Evolutionary conservation across 2,888 invertebrate species (phyloP).

Genomic region (Anarsia innoxiella): DNA sequence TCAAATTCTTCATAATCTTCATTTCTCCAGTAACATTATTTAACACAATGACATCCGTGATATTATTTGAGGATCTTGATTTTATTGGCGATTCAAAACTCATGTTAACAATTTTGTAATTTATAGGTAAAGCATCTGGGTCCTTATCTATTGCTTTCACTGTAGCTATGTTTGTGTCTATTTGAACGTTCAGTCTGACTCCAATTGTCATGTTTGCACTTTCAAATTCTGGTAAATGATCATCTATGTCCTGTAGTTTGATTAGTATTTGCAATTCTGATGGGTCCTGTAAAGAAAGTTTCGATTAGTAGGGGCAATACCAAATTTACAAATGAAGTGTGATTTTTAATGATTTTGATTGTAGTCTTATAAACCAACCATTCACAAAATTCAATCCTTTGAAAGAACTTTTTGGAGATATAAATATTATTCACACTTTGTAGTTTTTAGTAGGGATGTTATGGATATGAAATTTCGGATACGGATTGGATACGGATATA

Average conservation of each 20-base stretch:
- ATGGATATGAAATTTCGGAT: too few relatives aligned
- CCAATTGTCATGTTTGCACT: constrained; percentile 79
- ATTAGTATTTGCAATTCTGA: constrained; percentile 80
- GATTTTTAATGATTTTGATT: too few relatives aligned
- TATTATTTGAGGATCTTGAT: constrained; percentile 53
- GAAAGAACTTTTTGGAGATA: too few relatives aligned
- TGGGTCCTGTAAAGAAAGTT: constrained; percentile 73
- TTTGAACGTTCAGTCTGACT: constrained; percentile 82
- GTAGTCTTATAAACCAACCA: too few relatives aligned
- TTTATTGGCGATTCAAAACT: constrained; percentile 72
- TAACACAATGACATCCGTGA: constrained; percentile 75
- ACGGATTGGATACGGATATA: too few relatives aligned
- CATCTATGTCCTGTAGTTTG: constrained; percentile 81
- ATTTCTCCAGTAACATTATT: constrained; percentile 82
- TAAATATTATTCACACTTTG: too few relatives aligned
- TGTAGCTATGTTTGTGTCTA: constrained; percentile 81
- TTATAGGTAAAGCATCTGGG: constrained; percentile 78
- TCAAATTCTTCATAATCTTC: constrained; percentile 79
- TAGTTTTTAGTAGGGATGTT: too few relatives aligned
- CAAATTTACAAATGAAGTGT: too few relatives aligned
- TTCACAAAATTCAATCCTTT: too few relatives aligned
- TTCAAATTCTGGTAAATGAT: constrained; percentile 81
- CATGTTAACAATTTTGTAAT: constrained; percentile 77
- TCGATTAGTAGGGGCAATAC: too few relatives aligned
- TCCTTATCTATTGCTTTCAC: constrained; percentile 81